Evolutionary conservation across 1,140 invertebrate genomes (phyloP), one percentile per base, ranked within the genome.

Genomic region (Platyscapa corneri): DNA sequence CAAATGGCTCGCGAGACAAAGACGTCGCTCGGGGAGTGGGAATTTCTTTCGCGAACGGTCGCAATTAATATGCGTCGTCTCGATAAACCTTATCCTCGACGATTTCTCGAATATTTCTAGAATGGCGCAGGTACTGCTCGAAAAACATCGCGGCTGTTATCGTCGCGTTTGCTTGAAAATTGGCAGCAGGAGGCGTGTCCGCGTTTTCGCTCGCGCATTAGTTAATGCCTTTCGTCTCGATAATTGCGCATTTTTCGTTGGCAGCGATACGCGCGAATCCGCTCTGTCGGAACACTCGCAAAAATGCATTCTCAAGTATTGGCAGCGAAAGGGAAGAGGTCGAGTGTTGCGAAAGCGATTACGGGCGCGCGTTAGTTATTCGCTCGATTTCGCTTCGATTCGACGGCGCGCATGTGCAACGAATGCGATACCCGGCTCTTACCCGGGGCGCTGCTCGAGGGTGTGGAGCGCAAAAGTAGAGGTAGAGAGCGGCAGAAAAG

Each of bases 401-500:
- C 82, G 76, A 83, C 72, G 82, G 65, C 82, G 64, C 72, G 39
- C 67, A 32, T 32, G 14, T 49, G 60, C 39, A 67, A 23, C 32
- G 46, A 39, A n/a, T 1, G 3, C 0, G 3, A 34, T 46, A 77
- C 75, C n/a, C 6, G 12, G 16, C 32, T 14, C 1, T 67, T 32
- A 67, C 12, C 32, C 32, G 32, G n/a, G n/a, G 5, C n/a, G 23
- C n/a, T 60, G 2, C 49, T 20, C 37, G 16, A 14, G 49, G 27
- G n/a, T n/a, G n/a, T n/a, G n/a, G n/a, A n/a, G n/a, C n/a, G n/a
- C n/a, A n/a, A n/a, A n/a, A n/a, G n/a, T n/a, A n/a, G n/a, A n/a
- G 42, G 32, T 37, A 39, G 1, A 18, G 10, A 14, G 39, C 8
- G 34, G 8, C 23, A 42, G 46, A 46, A 72, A 53, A 72, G 49